Evolutionary conservation across 2,113 vertebrate species (phyloP).

Genomic region (Hemicordylus capensis): DNA sequence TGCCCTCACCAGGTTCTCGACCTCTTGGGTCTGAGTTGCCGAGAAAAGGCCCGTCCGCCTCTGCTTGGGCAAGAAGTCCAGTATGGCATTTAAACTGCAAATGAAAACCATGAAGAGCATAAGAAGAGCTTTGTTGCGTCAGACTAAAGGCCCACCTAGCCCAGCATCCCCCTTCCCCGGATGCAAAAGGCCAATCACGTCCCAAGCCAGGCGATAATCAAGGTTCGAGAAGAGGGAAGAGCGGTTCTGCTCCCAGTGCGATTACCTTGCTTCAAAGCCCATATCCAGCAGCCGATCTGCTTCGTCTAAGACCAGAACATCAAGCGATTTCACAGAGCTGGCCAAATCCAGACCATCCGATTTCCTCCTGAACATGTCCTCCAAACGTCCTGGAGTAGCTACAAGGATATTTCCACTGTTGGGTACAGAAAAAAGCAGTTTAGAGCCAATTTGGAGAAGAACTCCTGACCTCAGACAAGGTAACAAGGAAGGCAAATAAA

Average conservation of each 20-base stretch:
- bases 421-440: neutral
- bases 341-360: constrained; percentile 89
- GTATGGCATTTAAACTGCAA: constrained; percentile 89
- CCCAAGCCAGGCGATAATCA: neutral
- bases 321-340: constrained; percentile 83
- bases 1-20: constrained; percentile 94
- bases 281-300: constrained; percentile 94
- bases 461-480: neutral
- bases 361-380: constrained; percentile 95
- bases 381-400: constrained; percentile 91
- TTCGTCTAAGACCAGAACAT: constrained; percentile 93
- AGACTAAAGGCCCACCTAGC: neutral
- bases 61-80: constrained; percentile 92
- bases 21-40: constrained; percentile 95
- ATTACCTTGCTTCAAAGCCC: constrained; percentile 95
- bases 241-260: neutral
- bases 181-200: neutral
- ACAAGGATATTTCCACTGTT: constrained; percentile 91
- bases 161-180: too few species aligned
- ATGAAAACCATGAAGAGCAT: neutral
- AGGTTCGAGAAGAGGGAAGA: neutral
- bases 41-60: constrained; percentile 95
- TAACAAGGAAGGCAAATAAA: neutral
- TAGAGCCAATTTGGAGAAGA: neutral
- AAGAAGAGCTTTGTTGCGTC: neutral